Base-by-base conservation (phyloP, 2,113 vertebrate species). In the Actenoides lindsayi region DNA sequence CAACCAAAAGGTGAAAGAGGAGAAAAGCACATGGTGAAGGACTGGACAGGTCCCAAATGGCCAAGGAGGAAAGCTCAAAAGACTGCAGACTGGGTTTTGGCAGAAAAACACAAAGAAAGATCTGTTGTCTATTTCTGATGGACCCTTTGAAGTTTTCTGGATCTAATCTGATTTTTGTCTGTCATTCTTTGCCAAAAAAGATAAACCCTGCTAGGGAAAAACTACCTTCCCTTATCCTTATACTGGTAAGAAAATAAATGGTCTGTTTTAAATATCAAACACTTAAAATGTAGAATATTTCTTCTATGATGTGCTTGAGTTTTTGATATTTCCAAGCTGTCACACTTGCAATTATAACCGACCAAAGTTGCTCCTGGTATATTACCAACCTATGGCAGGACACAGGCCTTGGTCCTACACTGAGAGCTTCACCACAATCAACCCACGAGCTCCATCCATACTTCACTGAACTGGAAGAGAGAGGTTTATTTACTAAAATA, bases 131-230 rank as follows among this genome's bases (percentile, higher is more conserved):
- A 84, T 96, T 96, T 93, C 18, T 87, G 17, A 94, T 87, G 83
- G 91, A 76, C 33, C 48, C 91, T 97, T 97, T 97, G 96, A 96
- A 95, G 95, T 96, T 92, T 96, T 97, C 96, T 96, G 96, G 94
- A 96, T 91, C 84, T 93, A 91, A 96, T 95, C 87, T 87, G 62
- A 91, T 51, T 95, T 96, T 94, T 77, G 70, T 63, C 89, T 96
- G 94, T 94, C 81, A 83, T 95, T 97, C 89, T 95, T 75, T 96
- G 96, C 93, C 96, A 96, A 80, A 96, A 96, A 94, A 82, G 91
- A 97, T 96, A 95, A 96, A 96, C 89, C 14, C 21, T 96, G 83
- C 87, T 93, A 94, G 78, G 74, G 87, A 93, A 90, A 95, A 76
- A 77, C 77, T 89, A 96, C 94, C 96, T 96, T 89, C 35, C 35